Percentiles rank a stretch among this genome's conserved stretches.
Evolutionary conservation across 2,888 invertebrate species (phyloP).

Genomic region (Cephus pulcher): DNA sequence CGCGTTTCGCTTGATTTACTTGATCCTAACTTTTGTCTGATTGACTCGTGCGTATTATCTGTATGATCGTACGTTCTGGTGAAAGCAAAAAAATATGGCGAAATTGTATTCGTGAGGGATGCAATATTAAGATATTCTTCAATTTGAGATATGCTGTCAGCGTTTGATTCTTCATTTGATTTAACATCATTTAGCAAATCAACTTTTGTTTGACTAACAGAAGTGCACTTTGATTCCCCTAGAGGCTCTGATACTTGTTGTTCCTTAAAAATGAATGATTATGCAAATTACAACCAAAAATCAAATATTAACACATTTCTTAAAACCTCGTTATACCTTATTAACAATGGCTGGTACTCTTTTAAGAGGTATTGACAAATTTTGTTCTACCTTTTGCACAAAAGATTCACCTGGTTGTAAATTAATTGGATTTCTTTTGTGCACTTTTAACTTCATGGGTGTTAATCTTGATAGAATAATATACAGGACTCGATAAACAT

Average conservation of each 20-base stretch:
- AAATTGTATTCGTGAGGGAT: slow-evolving; percentile 7
- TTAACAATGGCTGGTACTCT: not conserved
- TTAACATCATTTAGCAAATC: not conserved
- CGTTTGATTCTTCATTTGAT: not conserved
- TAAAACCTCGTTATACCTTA: not conserved
- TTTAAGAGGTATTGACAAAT: not conserved
- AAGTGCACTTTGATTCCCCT: slow-evolving; percentile 5
- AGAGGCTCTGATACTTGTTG: not conserved
- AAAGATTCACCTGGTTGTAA: not conserved
- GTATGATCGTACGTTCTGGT: slow-evolving; percentile 11
- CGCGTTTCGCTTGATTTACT: not conserved
- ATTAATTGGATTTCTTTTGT: slow-evolving; percentile 6
- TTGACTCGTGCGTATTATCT: slow-evolving; percentile 11
- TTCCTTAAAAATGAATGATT: slow-evolving; percentile 3
- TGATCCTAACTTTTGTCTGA: slow-evolving; percentile 12
- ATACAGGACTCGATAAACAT: not conserved
- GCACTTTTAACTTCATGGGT: not conserved
- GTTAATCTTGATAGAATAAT: slow-evolving; percentile 13
- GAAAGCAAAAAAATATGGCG: slow-evolving; percentile 15
- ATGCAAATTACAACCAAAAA: not conserved
- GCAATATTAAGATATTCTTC: not conserved
- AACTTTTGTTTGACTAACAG: not conserved
- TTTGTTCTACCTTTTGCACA: not conserved
- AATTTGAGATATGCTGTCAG: not conserved
- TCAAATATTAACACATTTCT: not conserved